These are phyloP conservation scores for Limenitis camilla DNA, from an alignment of 2,888 invertebrate species.

Conservation along the genomic window DNA sequence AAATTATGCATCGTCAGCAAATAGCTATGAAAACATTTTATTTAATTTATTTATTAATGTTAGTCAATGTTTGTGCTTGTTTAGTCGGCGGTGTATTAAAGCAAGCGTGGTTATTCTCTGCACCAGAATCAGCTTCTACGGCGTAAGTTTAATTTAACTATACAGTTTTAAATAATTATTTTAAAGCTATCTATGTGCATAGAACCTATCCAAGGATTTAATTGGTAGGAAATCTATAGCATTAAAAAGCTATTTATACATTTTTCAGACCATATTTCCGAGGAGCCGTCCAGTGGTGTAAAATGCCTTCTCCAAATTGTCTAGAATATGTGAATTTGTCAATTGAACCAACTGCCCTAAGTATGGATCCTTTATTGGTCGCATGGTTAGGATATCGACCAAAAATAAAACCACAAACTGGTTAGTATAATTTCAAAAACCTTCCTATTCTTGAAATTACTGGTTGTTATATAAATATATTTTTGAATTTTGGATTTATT, in stretches of 20 bases:
- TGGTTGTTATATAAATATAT: background rate
- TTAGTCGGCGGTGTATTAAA: slow-evolving; percentile 37
- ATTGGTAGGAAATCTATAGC: background rate
- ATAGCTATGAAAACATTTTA: background rate
- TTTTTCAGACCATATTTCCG: slow-evolving; percentile 46
- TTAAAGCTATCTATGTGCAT: background rate
- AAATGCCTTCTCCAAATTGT: slow-evolving; percentile 20
- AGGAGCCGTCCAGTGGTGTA: slow-evolving; percentile 45
- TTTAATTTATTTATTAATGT: too few relatives aligned
- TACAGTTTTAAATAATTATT: background rate
- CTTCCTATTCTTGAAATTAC: too few relatives aligned
- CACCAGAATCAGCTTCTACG: slow-evolving; percentile 44
- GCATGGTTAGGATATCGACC: slow-evolving; percentile 77
- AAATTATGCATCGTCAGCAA: too few relatives aligned
- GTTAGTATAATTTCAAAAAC: too few relatives aligned
- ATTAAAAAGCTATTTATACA: background rate
- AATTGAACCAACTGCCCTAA: slow-evolving; percentile 45
- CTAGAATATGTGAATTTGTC: slow-evolving; percentile 51
- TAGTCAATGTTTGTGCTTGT: too few relatives aligned
- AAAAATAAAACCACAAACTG: slow-evolving; percentile 22
- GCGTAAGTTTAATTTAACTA: slow-evolving; percentile 38
- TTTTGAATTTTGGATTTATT: background rate
- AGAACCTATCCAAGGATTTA: too few relatives aligned
- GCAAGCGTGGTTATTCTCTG: slow-evolving; percentile 61
- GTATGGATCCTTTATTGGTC: slow-evolving; percentile 78